A percentile compares a stretch with the other conserved stretches of the same genome.
Conservation (phyloP, 1,140 invertebrate genomes). For the Drepana arcuata region DNA sequence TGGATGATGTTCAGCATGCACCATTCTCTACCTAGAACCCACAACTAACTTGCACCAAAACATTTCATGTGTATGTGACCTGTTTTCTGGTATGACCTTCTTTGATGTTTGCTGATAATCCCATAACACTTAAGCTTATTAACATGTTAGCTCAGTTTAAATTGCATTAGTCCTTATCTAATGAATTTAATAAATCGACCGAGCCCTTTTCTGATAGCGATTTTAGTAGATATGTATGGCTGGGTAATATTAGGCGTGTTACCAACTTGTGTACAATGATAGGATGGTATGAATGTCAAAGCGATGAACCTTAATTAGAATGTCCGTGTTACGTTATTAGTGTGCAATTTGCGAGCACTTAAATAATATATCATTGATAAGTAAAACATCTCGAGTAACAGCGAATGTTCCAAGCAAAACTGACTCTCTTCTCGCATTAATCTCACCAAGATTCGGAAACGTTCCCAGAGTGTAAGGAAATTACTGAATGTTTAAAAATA, state of each 20-base stretch:
- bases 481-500: slow-evolving; percentile 72
- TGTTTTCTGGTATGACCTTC: slow-evolving; percentile 37
- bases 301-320: slow-evolving; percentile 70
- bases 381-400: slow-evolving; percentile 42
- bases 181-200: slow-evolving; percentile 46
- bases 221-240: slow-evolving; percentile 55
- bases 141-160: slow-evolving; percentile 56
- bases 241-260: slow-evolving; percentile 59
- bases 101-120: slow-evolving; percentile 34
- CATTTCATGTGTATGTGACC: slow-evolving; percentile 42
- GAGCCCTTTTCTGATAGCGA: slow-evolving; percentile 65
- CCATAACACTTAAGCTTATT: slow-evolving; percentile 45
- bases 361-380: slow-evolving; percentile 32
- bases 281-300: slow-evolving; percentile 69
- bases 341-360: slow-evolving; percentile 53
- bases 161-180: slow-evolving; percentile 60
- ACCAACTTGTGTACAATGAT: slow-evolving; percentile 59
- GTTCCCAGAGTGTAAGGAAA: slow-evolving; percentile 66
- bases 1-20: slow-evolving; percentile 62
- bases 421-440: slow-evolving; percentile 58
- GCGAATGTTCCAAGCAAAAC: slow-evolving; percentile 58
- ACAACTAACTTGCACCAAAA: slow-evolving; percentile 65
- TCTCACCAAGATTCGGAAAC: slow-evolving; percentile 62
- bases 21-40: slow-evolving; percentile 69
- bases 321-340: slow-evolving; percentile 68